These are phyloP conservation scores for Cyrtonyx montezumae DNA, from an alignment of 2,113 vertebrate genomes.

Conservation along the genomic window DNA sequence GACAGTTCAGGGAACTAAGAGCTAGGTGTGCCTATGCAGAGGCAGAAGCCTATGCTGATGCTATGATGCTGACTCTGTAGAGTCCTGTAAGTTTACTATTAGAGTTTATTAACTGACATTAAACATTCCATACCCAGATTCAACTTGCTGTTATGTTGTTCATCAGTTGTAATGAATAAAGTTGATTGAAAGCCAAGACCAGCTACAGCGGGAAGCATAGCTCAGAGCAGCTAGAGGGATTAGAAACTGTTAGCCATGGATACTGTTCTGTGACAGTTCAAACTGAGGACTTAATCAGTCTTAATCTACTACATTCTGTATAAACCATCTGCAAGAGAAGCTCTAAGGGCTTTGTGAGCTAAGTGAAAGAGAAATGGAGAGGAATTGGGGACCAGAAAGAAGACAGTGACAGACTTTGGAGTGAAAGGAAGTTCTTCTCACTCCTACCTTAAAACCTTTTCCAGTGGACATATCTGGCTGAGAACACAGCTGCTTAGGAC, in stretches of 20 bases:
- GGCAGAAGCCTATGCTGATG: not conserved
- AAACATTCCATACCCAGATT: not conserved
- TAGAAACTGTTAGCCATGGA: not conserved
- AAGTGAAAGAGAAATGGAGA: not conserved
- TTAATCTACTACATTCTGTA: not conserved
- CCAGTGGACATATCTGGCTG: not conserved
- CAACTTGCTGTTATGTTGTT: no score
- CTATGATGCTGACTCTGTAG: not conserved
- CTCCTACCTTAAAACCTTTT: not conserved
- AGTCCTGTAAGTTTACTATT: not conserved
- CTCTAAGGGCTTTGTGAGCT: not conserved
- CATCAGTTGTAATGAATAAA: not conserved
- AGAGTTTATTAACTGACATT: not conserved
- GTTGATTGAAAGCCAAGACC: not conserved
- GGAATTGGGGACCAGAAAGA: not conserved
- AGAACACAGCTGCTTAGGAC: not conserved
- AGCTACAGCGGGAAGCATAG: not conserved
- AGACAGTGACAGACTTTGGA: not conserved
- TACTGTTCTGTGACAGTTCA: not conserved
- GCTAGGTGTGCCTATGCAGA: fast-evolving
- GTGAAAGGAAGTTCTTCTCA: not conserved
- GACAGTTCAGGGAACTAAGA: not conserved
- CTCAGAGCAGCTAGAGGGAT: not conserved
- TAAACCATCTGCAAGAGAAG: not conserved
- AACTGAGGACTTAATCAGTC: not conserved